phyloP scores from a whole-genome alignment of 2,797 vertebrate species.

The Poecilia velifera region DNA sequence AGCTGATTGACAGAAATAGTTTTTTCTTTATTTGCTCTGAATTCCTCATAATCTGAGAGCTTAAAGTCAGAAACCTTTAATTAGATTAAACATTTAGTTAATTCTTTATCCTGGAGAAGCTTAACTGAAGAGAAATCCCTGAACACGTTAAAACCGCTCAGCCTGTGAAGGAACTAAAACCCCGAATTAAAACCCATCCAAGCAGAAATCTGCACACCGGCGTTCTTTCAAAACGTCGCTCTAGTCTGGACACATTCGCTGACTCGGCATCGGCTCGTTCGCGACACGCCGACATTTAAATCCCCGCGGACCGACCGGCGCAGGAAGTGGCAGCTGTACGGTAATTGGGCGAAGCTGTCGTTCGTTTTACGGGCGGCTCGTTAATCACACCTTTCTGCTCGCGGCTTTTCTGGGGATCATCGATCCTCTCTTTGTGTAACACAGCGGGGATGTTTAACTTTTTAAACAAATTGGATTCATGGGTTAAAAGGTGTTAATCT shows the following conservation, averaged over 20 bases:
- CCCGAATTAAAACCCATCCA: background rate
- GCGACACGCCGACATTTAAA: slow-evolving; percentile 19
- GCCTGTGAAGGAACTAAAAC: background rate
- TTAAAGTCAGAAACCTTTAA: background rate
- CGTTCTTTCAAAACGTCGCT: background rate
- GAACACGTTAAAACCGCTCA: background rate
- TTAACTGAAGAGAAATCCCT: background rate
- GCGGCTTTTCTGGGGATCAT: slow-evolving; percentile 27
- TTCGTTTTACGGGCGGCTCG: background rate
- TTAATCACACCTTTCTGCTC: slow-evolving; percentile 22
- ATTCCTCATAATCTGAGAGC: background rate
- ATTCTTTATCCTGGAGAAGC: background rate
- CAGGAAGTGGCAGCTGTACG: slow-evolving; percentile 17
- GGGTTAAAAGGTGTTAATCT: slow-evolving; percentile 25
- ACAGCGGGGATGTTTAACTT: slow-evolving; percentile 26
- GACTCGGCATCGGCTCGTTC: slow-evolving; percentile 16
- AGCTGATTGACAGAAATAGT: too few species aligned
- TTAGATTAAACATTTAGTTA: background rate
- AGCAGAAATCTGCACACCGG: background rate
- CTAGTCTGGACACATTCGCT: background rate
- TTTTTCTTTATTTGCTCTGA: background rate
- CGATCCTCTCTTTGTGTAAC: slow-evolving; percentile 28
- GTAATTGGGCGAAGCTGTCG: slow-evolving; percentile 50
- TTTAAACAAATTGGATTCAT: slow-evolving; percentile 17
- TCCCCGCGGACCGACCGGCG: slow-evolving; percentile 21